Percentiles rank a stretch among this genome's conserved stretches.
Conservation (phyloP, 2,888 invertebrate species). For the Hofmannophila pseudospretella region DNA sequence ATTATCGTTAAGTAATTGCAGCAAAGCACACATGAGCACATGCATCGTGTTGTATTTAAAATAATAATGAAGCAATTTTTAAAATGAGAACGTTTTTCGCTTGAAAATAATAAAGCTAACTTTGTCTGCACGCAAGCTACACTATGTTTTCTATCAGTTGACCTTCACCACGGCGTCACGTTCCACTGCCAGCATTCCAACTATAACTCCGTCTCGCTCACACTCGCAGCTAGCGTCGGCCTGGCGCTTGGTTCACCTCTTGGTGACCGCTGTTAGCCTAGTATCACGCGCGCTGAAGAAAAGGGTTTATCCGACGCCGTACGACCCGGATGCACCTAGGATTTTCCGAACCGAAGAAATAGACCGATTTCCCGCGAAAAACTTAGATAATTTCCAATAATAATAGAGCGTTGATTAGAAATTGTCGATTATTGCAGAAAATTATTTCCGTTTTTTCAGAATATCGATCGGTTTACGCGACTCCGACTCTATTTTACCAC, state of each 20-base stretch:
- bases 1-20: too few species aligned
- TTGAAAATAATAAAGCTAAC: constrained; percentile 11
- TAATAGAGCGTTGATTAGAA: not conserved
- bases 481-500: not conserved
- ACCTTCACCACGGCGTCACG: constrained; percentile 63
- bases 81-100: constrained; percentile 10
- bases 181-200: constrained; percentile 61
- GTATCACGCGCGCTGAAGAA: constrained; percentile 78
- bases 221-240: constrained; percentile 33
- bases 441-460: constrained; percentile 1
- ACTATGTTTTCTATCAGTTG: constrained; percentile 63
- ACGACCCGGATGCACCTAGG: constrained; percentile 63
- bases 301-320: constrained; percentile 77
- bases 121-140: constrained; percentile 37
- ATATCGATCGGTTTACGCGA: too few species aligned
- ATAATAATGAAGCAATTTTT: constrained; percentile 1
- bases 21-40: too few species aligned
- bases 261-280: constrained; percentile 58
- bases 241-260: constrained; percentile 47
- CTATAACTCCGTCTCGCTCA: constrained; percentile 50
- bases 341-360: constrained; percentile 61
- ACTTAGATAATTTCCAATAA: constrained; percentile 20
- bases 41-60: not conserved
- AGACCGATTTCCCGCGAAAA: constrained; percentile 50
- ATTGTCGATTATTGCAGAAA: not conserved